Conservation (phyloP, 2,888 invertebrate genomes). For the Ormia ochracea region DNA sequence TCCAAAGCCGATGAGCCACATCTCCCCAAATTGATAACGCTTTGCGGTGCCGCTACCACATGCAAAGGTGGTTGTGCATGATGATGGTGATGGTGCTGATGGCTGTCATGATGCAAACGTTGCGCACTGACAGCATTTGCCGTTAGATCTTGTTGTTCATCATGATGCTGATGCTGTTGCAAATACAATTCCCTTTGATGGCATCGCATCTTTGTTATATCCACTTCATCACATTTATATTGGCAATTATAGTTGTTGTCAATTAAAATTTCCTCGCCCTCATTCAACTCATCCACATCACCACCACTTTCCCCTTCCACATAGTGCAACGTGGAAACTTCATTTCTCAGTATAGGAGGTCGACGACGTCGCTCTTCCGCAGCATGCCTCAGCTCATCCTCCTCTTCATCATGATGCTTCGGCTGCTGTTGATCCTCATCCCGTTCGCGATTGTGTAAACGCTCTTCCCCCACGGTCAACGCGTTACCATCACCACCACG, state of each 20-base stretch:
- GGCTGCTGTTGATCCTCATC: neutral
- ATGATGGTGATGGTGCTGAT: conserved; percentile 63
- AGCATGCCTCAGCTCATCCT: conserved; percentile 55
- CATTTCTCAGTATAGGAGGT: conserved; percentile 63
- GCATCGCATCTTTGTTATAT: conserved; percentile 72
- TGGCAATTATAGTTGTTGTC: conserved; percentile 71
- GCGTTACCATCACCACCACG: conserved; percentile 48
- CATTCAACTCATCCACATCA: conserved; percentile 35
- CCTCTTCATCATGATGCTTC: conserved; percentile 65
- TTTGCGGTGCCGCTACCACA: conserved; percentile 67
- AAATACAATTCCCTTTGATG: conserved; percentile 69
- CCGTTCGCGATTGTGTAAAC: conserved; percentile 61
- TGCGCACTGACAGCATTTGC: conserved; percentile 63
- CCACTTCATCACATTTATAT: conserved; percentile 73
- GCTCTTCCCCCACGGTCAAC: neutral
- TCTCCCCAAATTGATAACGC: conserved; percentile 70
- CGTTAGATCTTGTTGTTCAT: conserved; percentile 61
- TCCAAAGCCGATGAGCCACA: conserved; percentile 66
- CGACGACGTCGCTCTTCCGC: conserved; percentile 64
- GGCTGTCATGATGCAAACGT: conserved; percentile 55
- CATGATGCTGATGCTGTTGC: conserved; percentile 52
- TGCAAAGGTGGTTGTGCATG: conserved; percentile 63
- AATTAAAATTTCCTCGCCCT: conserved; percentile 59
- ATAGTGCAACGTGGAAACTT: conserved; percentile 65
- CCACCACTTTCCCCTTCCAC: conserved; percentile 52